Conservation (phyloP, 1,140 invertebrate genomes). For the Scaptodrosophila lebanonensis region DNA sequence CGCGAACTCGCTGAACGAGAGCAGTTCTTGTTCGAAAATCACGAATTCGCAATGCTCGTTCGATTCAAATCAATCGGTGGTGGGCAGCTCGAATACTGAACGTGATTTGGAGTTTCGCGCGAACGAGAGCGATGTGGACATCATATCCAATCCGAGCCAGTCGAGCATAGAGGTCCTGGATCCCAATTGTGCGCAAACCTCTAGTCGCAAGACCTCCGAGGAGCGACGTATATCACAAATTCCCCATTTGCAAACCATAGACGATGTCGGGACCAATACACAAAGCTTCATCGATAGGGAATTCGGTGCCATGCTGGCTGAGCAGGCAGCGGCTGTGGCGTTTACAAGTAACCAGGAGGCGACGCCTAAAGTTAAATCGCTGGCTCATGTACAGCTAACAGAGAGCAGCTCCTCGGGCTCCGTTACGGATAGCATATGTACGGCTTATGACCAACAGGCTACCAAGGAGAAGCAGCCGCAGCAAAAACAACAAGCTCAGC, state of each 20-base stretch:
- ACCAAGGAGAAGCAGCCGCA: slow-evolving; percentile 19
- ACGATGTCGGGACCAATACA: slow-evolving; percentile 39
- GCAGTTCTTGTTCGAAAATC: slow-evolving; percentile 73
- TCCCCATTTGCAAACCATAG: slow-evolving; percentile 40
- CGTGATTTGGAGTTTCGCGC: slow-evolving; percentile 66
- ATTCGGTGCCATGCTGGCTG: slow-evolving; percentile 16
- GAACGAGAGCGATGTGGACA: slow-evolving; percentile 81
- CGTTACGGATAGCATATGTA: slow-evolving; percentile 81
- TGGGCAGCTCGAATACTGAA: slow-evolving; percentile 74
- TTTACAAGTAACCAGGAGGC: background rate
- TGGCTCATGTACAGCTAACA: slow-evolving; percentile 76
- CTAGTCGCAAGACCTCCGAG: slow-evolving; percentile 66
- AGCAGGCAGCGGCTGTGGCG: background rate
- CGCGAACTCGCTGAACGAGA: slow-evolving; percentile 76
- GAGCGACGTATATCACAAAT: slow-evolving; percentile 56
- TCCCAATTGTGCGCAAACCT: slow-evolving; percentile 75
- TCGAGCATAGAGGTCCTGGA: slow-evolving; percentile 82
- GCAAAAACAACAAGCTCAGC: slow-evolving; percentile 6
- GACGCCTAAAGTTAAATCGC: slow-evolving; percentile 5
- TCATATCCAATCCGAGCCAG: slow-evolving; percentile 83
- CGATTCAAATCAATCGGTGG: slow-evolving; percentile 73
- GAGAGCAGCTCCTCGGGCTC: slow-evolving; percentile 83
- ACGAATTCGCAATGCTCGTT: slow-evolving; percentile 72
- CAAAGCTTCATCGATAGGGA: slow-evolving; percentile 59
- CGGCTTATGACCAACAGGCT: slow-evolving; percentile 79